phyloP scores from a whole-genome alignment of 2,888 invertebrate species.

The Encarsia formosa region DNA sequence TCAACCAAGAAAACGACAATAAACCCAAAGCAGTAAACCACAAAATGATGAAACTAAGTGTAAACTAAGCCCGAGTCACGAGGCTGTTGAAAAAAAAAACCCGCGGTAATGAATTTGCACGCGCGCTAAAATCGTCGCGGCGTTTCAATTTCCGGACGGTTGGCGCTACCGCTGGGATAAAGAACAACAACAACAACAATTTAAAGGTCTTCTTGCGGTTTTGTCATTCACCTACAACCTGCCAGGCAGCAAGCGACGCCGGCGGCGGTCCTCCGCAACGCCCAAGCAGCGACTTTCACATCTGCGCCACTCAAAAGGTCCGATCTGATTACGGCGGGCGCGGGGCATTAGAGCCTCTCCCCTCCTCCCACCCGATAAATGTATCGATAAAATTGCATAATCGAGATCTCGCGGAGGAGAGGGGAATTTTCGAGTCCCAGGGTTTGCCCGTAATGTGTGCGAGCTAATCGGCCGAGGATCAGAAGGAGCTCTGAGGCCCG shows the following conservation, averaged over 20 bases:
- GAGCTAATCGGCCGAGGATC: too few species aligned
- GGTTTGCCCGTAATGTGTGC: too few species aligned
- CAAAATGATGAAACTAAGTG: too few species aligned
- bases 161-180: background rate
- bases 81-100: background rate
- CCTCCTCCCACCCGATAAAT: slow-evolving; percentile 17
- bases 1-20: too few species aligned
- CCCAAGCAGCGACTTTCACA: slow-evolving; percentile 24
- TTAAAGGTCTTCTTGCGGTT: too few species aligned
- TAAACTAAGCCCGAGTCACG: background rate
- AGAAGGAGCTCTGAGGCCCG: too few species aligned
- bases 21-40: too few species aligned
- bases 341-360: background rate
- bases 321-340: slow-evolving; percentile 16
- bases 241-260: background rate
- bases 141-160: slow-evolving; percentile 9
- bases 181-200: too few species aligned
- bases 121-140: background rate
- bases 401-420: slow-evolving; percentile 4
- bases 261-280: background rate
- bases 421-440: slow-evolving; percentile 9
- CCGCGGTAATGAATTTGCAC: background rate
- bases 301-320: slow-evolving; percentile 13
- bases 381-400: slow-evolving; percentile 25
- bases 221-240: slow-evolving; percentile 19